Base-by-base conservation (phyloP, 2,797 vertebrate species). In the Macropodus opercularis region DNA sequence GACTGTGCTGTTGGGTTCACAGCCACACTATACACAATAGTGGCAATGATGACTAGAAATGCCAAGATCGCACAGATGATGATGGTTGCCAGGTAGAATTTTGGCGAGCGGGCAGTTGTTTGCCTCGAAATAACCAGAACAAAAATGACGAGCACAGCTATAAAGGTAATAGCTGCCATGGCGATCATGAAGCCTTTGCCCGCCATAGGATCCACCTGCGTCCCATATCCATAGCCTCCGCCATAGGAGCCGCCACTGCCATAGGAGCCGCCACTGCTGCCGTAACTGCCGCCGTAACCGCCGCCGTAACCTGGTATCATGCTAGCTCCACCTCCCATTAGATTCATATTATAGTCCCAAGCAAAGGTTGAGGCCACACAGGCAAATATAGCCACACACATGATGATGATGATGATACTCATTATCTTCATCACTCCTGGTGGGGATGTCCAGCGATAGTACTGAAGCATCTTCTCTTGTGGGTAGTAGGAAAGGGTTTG, bases 401-500 rank as follows among this genome's bases (percentile, higher is more conserved):
- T 88, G 72, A 97, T 88, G 35, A 96, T 90, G 67, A 96, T 89
- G 62, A 97, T 91, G 83, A 97, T 89, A 2, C 86, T 81, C 47
- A 97, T 40, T 31, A 97, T 96, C 88, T 95, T 95, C 85, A 97
- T 96, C 65, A 96, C 93, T 11, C 95, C 96, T 0, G 95, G 96
- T 1, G 95, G 94, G 0, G 96, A 97, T 1, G 85, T 92, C 95
- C 95, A 97, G 61, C 82, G 89, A 79, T 96, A 96, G 77, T 90
- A 96, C 62, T 93, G 93, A 41, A 94, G 92, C 51, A 92, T 63
- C 52, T 94, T 85, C 12, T 95, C 92, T 3, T 89, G 89, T 0
- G 91, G 92, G 76, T 95, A 94, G 80, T 94, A 92, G 9, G 94
- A 92, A 53, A 83, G 93, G 0, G 89, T 87, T 0, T 93, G 94